A percentile compares a stretch with the other conserved stretches of the same genome.
Conservation (phyloP, 2,888 invertebrate species). For the Cepaea hortensis region DNA sequence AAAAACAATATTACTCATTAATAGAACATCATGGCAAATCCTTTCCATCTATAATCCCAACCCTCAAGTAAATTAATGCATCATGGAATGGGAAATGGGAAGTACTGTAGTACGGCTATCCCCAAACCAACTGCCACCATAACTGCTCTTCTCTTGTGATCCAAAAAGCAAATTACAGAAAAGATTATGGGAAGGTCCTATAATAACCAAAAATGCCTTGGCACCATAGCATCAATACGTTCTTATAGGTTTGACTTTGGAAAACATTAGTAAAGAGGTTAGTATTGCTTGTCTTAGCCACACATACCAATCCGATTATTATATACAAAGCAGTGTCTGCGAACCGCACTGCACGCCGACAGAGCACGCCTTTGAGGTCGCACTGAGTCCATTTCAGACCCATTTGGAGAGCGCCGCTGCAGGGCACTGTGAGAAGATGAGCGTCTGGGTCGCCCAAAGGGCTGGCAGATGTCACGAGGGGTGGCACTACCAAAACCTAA, state of each 20-base stretch:
- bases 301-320: conserved; percentile 69
- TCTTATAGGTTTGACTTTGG: not conserved
- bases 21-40: no score
- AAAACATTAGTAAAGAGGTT: conserved; percentile 14
- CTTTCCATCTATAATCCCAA: not conserved
- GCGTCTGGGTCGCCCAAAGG: conserved; percentile 67
- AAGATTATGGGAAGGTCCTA: not conserved
- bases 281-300: conserved; percentile 49
- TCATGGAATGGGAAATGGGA: not conserved
- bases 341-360: conserved; percentile 72
- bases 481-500: conserved; percentile 72
- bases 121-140: conserved; percentile 21
- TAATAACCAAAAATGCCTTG: conserved; percentile 19
- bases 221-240: conserved; percentile 38
- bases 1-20: no score
- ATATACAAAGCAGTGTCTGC: conserved; percentile 72
- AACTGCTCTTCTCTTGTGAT: not conserved
- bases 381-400: conserved; percentile 70
- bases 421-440: conserved; percentile 72
- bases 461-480: conserved; percentile 71
- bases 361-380: conserved; percentile 70
- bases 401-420: conserved; percentile 69
- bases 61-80: not conserved
- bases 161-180: not conserved
- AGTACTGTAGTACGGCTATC: not conserved